These are phyloP conservation scores for Copidosoma aretas DNA, from an alignment of 2,888 invertebrate species.

Conservation along the genomic window DNA sequence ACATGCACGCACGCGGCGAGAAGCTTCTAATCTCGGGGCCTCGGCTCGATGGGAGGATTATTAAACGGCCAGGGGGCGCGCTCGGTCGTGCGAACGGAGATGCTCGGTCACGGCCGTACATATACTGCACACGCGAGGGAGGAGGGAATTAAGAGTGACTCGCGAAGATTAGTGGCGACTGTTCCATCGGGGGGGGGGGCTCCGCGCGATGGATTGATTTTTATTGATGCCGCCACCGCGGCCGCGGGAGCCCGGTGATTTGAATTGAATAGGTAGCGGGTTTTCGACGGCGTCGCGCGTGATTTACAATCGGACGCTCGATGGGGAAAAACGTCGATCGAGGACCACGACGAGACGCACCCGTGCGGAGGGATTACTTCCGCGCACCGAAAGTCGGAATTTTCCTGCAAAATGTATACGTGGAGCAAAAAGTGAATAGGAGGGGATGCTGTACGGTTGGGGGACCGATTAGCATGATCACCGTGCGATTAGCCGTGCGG, in stretches of 20 bases:
- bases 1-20: background rate
- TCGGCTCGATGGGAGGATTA: constrained; percentile 50
- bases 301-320: too few relatives aligned
- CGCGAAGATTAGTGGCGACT: constrained; percentile 27
- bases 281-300: too few relatives aligned
- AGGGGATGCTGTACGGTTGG: constrained; percentile 39
- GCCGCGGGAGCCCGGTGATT: background rate
- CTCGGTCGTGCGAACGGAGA: background rate
- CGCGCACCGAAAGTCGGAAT: too few relatives aligned
- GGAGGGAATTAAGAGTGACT: constrained; percentile 26
- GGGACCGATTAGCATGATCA: constrained; percentile 50
- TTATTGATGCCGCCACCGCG: background rate
- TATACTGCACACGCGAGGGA: too few relatives aligned
- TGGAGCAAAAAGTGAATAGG: too few relatives aligned
- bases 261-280: background rate
- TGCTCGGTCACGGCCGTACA: too few relatives aligned
- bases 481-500: constrained; percentile 45
- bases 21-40: constrained; percentile 44
- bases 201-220: background rate
- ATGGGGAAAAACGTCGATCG: too few relatives aligned
- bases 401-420: too few relatives aligned
- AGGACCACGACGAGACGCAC: too few relatives aligned
- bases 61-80: constrained; percentile 41
- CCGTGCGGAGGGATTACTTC: too few relatives aligned
- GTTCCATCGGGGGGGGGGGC: background rate